Conservation (phyloP, 2,888 invertebrate species). For the Cheilosia vernalis region DNA sequence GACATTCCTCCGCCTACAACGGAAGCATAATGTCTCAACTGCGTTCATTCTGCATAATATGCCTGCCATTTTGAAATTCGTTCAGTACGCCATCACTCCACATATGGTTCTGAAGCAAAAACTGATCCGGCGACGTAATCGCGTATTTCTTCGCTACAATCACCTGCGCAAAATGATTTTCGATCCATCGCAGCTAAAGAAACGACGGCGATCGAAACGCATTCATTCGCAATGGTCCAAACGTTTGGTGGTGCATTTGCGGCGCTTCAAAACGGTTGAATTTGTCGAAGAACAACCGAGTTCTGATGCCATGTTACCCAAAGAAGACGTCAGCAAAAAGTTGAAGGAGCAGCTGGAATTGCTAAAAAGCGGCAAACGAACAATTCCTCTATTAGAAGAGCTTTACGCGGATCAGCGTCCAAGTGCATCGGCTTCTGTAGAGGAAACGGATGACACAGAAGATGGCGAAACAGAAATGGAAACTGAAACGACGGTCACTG, state of each 20-base stretch:
- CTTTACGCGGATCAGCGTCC: constrained; percentile 1
- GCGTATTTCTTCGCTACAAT: constrained; percentile 77
- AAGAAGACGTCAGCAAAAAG: constrained; percentile 80
- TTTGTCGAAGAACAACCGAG: constrained; percentile 55
- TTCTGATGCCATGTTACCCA: constrained; percentile 39
- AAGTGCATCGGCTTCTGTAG: not conserved
- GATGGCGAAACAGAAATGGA: not conserved
- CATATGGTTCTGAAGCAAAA: constrained; percentile 79
- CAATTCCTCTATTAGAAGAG: constrained; percentile 78
- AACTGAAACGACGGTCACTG: not conserved
- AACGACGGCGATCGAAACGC: constrained; percentile 77
- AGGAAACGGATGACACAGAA: not conserved
- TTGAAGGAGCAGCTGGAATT: constrained; percentile 81
- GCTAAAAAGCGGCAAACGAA: constrained; percentile 79
- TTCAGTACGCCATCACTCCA: constrained; percentile 78
- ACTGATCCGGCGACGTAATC: constrained; percentile 77
- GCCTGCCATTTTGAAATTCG: constrained; percentile 78
- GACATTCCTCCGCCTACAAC: constrained; percentile 77
- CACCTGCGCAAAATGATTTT: constrained; percentile 78
- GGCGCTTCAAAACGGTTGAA: constrained; percentile 70
- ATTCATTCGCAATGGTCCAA: constrained; percentile 80
- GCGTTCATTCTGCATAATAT: constrained; percentile 79
- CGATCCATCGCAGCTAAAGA: constrained; percentile 78
- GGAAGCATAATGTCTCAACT: constrained; percentile 79
- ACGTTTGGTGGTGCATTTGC: constrained; percentile 77